Base-by-base conservation (phyloP, 2,888 invertebrate genomes). In the Salpingus planirostris region DNA sequence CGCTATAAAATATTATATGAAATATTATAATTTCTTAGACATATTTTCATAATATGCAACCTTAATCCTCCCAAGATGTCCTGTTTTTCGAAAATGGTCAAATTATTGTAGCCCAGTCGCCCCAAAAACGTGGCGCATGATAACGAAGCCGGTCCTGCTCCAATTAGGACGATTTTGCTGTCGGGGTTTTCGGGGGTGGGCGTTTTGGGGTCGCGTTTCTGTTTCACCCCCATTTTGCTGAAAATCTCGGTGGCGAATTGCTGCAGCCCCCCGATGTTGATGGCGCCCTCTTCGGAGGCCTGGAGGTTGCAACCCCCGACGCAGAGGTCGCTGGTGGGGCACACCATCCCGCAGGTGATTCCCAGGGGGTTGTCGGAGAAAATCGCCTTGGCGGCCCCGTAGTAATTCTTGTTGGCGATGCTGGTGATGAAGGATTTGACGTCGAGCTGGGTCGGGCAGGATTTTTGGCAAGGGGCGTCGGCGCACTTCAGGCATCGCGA, bases 391-490 rank as follows among this genome's bases (percentile, higher is more conserved):
- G 92, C 88, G 2, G 97, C 91, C 12, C 98, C 97, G 70, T 98
- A 98, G 62, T 92, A 97, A 64, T 98, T 98, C 83, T 89, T 95
- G 58, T 90, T 96, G 13, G 93, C 78, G 49, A 98, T 98, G 62
- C 91, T 91, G 1, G 88, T 88, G 33, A 98, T 98, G 60, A 98
- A 98, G 35, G 85, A 79, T 65, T 98, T 98, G 42, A 98, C 78
- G 55, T 98, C 97, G 37, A 98, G 69, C 64, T 97, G 95, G 0
- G 97, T 98, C 0, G 98, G 98, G 46, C 98, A 98, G 1, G 93
- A 91, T 64, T 97, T 97, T 67, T 97, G 97, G 55, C 97, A 97
- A 0, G 96, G 96, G 0, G 96, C 95, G 65, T 97, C 96, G 0
- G 86, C 90, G 59, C 92, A 92, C 61, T 92, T 92, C 11, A 92